Percentiles rank a stretch among this genome's conserved stretches.
Conservation (phyloP, 2,888 invertebrate species). For the Andrena bucephala region DNA sequence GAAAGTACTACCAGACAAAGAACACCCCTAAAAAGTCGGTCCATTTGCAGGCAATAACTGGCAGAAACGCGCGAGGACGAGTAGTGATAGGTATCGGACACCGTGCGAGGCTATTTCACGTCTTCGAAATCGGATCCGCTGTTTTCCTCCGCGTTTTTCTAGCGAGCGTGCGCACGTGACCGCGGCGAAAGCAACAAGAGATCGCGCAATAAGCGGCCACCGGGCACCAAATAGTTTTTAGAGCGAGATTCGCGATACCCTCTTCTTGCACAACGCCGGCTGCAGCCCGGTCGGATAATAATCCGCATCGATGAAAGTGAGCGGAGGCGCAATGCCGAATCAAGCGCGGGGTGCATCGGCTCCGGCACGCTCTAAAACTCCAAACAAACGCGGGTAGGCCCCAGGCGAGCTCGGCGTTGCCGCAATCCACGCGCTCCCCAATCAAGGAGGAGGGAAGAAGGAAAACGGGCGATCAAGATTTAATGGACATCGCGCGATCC, state of each 20-base stretch:
- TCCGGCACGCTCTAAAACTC: not conserved
- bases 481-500: not conserved
- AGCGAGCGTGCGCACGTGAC: conserved; percentile 19
- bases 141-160: not conserved
- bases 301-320: conserved; percentile 65
- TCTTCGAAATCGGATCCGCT: conserved; percentile 10
- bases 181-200: conserved; percentile 11
- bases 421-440: not conserved
- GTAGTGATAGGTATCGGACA: not conserved
- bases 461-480: not conserved
- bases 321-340: conserved; percentile 28
- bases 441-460: not conserved
- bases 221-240: conserved; percentile 30
- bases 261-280: conserved; percentile 68
- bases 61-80: not conserved
- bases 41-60: too few species aligned
- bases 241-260: conserved; percentile 63
- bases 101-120: not conserved
- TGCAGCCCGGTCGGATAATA: conserved; percentile 45
- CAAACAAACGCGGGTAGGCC: not conserved
- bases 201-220: conserved; percentile 43
- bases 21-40: too few species aligned
- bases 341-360: conserved; percentile 46
- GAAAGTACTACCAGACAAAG: too few species aligned
- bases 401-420: not conserved